Evolutionary conservation across 2,797 vertebrate species (phyloP), one percentile per base, ranked within the genome.

Genomic region (Myotis myotis): DNA sequence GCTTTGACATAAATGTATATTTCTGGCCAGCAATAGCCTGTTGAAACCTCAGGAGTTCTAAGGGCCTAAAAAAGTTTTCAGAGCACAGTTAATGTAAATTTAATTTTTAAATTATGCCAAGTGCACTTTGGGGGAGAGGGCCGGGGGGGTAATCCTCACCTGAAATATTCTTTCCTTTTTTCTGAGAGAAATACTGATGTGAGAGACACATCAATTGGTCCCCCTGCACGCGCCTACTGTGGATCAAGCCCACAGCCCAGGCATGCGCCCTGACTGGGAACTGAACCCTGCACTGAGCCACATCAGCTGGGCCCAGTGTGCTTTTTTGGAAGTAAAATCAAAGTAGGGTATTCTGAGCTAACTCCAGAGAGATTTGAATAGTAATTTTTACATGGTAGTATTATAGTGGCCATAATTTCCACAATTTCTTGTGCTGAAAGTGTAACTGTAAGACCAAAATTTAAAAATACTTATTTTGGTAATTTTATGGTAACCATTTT

Each of bases 401-500:
- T 90, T 86, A 57, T 71, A 10, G 47, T 74, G 30, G 47, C 60
- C 22, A 11, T 76, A 64, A 84, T 60, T 95, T 91, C 19, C 44
- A 89, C 22, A 60, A 0, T 94, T 72, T 92, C 22, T 19, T 90
- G 3, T 86, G 30, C n/a, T 74, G 57, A 83, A 82, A 9, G 30
- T 93, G 16, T 71, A 12, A 25, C 17, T 33, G 1, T 74, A 87
- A 93, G 10, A 91, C 51, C 38, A 55, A 72, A 80, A 38, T 6
- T 38, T 89, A 68, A 53, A 23, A 25, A 22, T 55, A 38, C 19
- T 57, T 72, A 25, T 81, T 66, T 78, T 71, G 70, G 28, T 96
- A 83, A 95, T 87, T 88, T 92, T 80, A 68, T 88, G 75, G 28
- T 68, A 90, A 91, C 86, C 30, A 0, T 96, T 68, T 96, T 96